phyloP scores from a whole-genome alignment of 2,888 invertebrate species.

The Tromatobia lineatoria region DNA sequence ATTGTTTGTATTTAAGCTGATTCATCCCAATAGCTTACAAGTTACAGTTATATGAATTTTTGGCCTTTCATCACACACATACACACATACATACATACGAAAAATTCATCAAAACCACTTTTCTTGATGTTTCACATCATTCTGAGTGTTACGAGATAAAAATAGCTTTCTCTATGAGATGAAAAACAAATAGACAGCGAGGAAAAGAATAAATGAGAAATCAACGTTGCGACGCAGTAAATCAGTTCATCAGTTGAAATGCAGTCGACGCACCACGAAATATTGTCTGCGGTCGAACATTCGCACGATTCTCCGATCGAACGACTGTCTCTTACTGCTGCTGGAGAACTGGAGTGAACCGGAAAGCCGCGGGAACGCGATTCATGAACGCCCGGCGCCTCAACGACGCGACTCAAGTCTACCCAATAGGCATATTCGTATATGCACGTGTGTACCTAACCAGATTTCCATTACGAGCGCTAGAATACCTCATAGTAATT shows the following conservation, averaged over 20 bases:
- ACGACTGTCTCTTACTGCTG: not conserved
- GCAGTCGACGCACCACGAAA: constrained; percentile 23
- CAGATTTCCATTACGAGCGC: constrained; percentile 26
- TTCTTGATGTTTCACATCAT: too few relatives aligned
- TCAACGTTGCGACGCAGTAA: not conserved
- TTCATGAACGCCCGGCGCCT: constrained; percentile 53
- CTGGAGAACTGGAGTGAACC: constrained; percentile 56
- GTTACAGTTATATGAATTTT: too few relatives aligned
- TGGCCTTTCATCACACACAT: too few relatives aligned
- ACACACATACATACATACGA: too few relatives aligned
- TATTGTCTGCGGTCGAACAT: constrained; percentile 12
- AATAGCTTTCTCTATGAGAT: too few relatives aligned
- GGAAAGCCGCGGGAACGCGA: constrained; percentile 35
- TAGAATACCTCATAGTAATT: constrained; percentile 4
- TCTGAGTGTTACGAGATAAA: too few relatives aligned
- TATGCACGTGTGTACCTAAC: constrained; percentile 2
- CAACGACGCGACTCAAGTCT: constrained; percentile 16
- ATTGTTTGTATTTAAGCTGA: too few relatives aligned
- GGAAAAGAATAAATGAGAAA: constrained; percentile 12
- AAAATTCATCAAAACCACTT: too few relatives aligned
- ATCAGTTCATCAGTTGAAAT: constrained; percentile 8
- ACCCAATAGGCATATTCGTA: not conserved
- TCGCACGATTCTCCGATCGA: constrained; percentile 20
- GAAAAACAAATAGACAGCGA: not conserved
- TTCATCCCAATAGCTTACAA: too few relatives aligned